phyloP scores from a whole-genome alignment of 2,797 vertebrate species.

The Gobio occitaniae region DNA sequence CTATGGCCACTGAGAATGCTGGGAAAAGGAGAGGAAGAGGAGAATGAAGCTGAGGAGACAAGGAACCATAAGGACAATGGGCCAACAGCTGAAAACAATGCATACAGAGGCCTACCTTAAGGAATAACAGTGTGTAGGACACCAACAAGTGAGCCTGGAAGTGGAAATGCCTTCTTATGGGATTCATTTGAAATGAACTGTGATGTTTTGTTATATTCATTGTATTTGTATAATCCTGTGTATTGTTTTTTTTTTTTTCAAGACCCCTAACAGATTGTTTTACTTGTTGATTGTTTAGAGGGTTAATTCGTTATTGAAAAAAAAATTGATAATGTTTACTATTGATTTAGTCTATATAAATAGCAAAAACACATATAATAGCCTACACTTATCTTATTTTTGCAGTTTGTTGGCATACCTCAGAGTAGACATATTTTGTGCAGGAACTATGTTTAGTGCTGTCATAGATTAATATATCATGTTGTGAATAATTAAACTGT shows the following conservation, averaged over 20 bases:
- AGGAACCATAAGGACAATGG: conserved; percentile 74
- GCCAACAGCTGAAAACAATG: conserved; percentile 70
- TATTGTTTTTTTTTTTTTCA: conserved; percentile 15
- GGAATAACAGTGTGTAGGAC: neutral
- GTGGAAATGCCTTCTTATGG: neutral
- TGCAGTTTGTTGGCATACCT: conserved; percentile 32
- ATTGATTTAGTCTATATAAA: conserved; percentile 7
- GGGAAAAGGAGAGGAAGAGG: conserved; percentile 71
- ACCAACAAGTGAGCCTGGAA: neutral
- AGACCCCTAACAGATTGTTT: conserved; percentile 1
- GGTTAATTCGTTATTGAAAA: neutral
- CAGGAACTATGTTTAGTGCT: conserved; percentile 10
- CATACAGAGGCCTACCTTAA: conserved; percentile 62
- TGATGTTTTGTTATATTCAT: conserved; percentile 12
- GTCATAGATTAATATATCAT: conserved; percentile 31
- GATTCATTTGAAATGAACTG: neutral
- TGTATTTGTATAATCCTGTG: neutral
- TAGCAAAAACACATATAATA: neutral
- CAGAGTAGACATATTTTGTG: conserved; percentile 39
- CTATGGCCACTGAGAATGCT: conserved; percentile 80
- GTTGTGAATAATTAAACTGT: conserved; percentile 43
- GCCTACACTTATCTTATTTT: conserved; percentile 7
- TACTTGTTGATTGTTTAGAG: conserved; percentile 1
- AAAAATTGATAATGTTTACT: neutral
- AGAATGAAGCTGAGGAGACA: conserved; percentile 70